A percentile compares a stretch with the other conserved stretches of the same genome.
phyloP scores from a whole-genome alignment of 2,113 vertebrate species.

The Entelurus aequoreus region DNA sequence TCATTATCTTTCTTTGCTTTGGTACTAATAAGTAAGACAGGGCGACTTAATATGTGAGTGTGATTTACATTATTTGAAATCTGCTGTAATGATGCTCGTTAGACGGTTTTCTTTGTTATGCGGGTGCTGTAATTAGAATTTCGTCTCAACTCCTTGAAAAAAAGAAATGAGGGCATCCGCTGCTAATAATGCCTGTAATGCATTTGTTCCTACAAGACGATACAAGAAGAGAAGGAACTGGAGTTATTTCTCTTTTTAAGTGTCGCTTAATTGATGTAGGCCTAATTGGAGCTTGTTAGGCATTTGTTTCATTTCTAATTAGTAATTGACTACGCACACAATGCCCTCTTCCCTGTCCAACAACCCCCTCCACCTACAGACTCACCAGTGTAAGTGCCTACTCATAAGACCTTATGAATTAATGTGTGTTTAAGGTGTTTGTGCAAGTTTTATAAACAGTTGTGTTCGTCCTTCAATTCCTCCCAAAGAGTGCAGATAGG shows the following conservation, averaged over 20 bases:
- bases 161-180: conserved; percentile 45
- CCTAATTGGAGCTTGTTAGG: conserved; percentile 59
- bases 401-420: not conserved
- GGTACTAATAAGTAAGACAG: conserved; percentile 66
- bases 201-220: conserved; percentile 68
- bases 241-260: conserved; percentile 56
- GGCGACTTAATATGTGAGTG: conserved; percentile 59
- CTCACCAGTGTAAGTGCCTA: conserved; percentile 1
- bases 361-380: conserved; percentile 11
- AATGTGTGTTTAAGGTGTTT: not conserved
- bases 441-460: not conserved
- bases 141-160: conserved; percentile 39
- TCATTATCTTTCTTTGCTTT: conserved; percentile 68
- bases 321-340: conserved; percentile 35
- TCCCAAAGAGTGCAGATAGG: too few species aligned
- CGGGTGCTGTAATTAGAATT: conserved; percentile 65
- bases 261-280: conserved; percentile 55
- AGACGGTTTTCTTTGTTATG: conserved; percentile 55
- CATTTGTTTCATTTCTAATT: conserved; percentile 48
- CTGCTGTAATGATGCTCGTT: conserved; percentile 69
- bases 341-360: not conserved
- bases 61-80: conserved; percentile 67
- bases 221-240: conserved; percentile 44
- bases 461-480: too few species aligned
- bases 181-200: conserved; percentile 70